Evolutionary conservation across 1,140 invertebrate species (phyloP).

Genomic region (Heliothis subflexa): DNA sequence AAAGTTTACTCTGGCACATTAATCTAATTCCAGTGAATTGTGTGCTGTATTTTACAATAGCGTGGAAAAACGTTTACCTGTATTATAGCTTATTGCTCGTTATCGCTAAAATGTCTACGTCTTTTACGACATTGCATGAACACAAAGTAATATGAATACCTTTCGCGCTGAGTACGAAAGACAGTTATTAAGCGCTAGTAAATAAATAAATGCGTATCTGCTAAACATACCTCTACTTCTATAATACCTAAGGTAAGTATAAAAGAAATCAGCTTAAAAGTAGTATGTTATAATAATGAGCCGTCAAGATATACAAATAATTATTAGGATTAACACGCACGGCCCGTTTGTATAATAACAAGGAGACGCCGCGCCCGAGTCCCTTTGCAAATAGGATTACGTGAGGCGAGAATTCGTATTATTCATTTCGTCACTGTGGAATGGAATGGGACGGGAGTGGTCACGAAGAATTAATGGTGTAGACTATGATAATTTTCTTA

Average conservation of each 20-base stretch:
- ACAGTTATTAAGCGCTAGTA: neutral
- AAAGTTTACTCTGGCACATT: conserved; percentile 14
- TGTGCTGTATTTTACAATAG: conserved; percentile 27
- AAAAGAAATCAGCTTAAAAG: too few relatives aligned
- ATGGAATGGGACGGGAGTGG: conserved; percentile 2
- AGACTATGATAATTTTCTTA: conserved; percentile 32
- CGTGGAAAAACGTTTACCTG: conserved; percentile 26
- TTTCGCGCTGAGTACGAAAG: too few relatives aligned
- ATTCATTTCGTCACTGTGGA: conserved; percentile 40
- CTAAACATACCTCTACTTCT: neutral
- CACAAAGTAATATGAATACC: neutral
- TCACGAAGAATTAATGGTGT: conserved; percentile 30
- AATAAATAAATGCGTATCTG: neutral
- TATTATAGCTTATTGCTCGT: neutral
- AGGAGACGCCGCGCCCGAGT: conserved; percentile 11
- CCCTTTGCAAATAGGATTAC: conserved; percentile 46
- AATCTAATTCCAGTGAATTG: conserved; percentile 28
- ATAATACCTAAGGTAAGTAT: conserved; percentile 1
- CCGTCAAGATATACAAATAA: conserved; percentile 36
- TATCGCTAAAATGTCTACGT: too few relatives aligned
- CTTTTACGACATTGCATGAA: too few relatives aligned
- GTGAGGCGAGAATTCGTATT: conserved; percentile 45
- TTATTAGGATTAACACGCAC: conserved; percentile 31
- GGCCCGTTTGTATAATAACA: conserved; percentile 30
- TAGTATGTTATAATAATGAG: conserved; percentile 6